Conservation (phyloP, 2,797 vertebrate genomes). For the Pseudochirops cupreus region DNA sequence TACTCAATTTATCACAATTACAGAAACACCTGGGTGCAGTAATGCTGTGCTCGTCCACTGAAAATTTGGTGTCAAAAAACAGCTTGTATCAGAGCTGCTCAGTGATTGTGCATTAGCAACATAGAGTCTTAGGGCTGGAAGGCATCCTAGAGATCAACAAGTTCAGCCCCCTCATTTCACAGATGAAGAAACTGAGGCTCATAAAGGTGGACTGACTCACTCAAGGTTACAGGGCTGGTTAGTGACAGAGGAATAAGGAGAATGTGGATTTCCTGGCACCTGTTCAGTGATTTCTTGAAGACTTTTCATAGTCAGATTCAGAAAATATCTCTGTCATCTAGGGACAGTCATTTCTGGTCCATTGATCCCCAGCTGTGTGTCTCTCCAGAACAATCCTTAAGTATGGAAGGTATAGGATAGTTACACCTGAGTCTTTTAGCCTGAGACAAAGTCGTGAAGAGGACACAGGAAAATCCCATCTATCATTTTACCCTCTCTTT, state of each 20-base stretch:
- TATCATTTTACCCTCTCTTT: not conserved
- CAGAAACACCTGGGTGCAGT: conserved; percentile 54
- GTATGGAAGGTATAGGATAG: not conserved
- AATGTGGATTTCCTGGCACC: not conserved
- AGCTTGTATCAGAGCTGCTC: conserved; percentile 15
- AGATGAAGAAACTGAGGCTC: not conserved
- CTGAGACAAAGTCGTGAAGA: not conserved
- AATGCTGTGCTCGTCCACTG: not conserved
- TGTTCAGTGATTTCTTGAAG: not conserved
- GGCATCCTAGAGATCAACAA: not conserved
- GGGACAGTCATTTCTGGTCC: not conserved
- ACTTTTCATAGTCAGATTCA: not conserved
- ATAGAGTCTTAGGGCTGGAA: not conserved
- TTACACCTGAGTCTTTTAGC: not conserved
- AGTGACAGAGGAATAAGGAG: not conserved
- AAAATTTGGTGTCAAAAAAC: conserved; percentile 10
- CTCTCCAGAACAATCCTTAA: not conserved
- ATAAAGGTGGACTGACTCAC: not conserved
- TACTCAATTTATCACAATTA: conserved; percentile 73
- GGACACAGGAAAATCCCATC: not conserved
- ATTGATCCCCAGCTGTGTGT: not conserved
- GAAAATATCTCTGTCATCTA: not conserved
- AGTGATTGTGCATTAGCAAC: not conserved
- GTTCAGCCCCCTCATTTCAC: not conserved
- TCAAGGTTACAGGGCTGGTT: not conserved